Conservation (phyloP, 2,888 invertebrate genomes). For the Hypercompe scribonia region DNA sequence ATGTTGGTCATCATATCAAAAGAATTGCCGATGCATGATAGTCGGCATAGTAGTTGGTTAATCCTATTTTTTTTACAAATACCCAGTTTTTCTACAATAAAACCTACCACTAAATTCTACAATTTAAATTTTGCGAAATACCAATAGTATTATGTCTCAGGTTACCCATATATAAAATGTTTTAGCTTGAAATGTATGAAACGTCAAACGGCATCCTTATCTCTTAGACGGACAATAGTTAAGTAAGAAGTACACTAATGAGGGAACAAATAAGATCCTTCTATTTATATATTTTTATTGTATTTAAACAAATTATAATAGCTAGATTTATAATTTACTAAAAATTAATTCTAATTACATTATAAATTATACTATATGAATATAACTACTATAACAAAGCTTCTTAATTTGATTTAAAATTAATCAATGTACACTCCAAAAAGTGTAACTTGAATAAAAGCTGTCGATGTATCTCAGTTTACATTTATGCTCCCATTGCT, state of each 20-base stretch:
- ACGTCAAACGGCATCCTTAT: no score
- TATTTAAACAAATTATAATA: background rate
- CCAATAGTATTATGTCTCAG: no score
- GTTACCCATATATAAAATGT: no score
- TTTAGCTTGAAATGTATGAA: no score
- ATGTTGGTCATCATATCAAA: no score
- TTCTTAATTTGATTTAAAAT: conserved; percentile 11
- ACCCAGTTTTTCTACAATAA: no score
- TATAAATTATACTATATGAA: background rate
- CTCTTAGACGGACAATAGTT: no score
- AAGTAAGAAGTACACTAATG: background rate
- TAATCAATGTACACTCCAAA: conserved; percentile 76
- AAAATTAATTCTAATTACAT: background rate
- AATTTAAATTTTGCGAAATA: no score
- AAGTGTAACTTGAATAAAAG: conserved; percentile 73
- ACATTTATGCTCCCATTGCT: conserved; percentile 66
- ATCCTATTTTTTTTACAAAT: no score
- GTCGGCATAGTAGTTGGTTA: no score
- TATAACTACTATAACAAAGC: background rate
- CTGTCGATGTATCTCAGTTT: conserved; percentile 59
- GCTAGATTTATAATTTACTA: background rate
- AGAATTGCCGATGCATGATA: no score
- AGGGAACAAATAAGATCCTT: background rate
- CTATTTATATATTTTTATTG: background rate
- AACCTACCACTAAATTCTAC: no score